These are phyloP conservation scores for Cecropterus lyciades DNA, from an alignment of 1,140 invertebrate species.

Conservation along the genomic window DNA sequence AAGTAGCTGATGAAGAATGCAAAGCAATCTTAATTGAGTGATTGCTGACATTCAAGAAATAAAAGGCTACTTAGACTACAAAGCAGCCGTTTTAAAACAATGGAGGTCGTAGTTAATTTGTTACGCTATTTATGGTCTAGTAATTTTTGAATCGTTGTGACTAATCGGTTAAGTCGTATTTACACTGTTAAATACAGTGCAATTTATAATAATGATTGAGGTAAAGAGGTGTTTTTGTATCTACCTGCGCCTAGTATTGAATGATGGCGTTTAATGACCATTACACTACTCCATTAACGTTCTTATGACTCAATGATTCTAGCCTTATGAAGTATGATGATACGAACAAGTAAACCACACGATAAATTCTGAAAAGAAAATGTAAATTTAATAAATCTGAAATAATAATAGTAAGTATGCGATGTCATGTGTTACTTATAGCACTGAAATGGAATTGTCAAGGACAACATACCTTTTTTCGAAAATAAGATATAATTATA, in stretches of 20 bases:
- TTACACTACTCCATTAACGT: background rate
- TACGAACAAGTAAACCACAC: no score
- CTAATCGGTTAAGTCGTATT: slow-evolving; percentile 1
- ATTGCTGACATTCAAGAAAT: slow-evolving; percentile 44
- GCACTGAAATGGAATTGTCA: no score
- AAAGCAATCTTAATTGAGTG: slow-evolving; percentile 38
- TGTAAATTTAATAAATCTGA: no score
- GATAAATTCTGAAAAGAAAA: no score
- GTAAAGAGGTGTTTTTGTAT: background rate
- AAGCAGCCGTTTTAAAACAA: slow-evolving; percentile 13
- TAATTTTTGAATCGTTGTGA: slow-evolving; percentile 2
- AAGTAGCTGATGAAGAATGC: slow-evolving; percentile 20
- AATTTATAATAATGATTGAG: background rate
- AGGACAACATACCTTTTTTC: no score
- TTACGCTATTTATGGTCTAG: background rate
- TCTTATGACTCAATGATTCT: background rate
- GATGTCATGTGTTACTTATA: no score
- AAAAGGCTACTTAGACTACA: slow-evolving; percentile 35
- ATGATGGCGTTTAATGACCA: background rate
- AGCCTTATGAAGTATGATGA: background rate
- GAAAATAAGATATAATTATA: no score
- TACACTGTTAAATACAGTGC: background rate
- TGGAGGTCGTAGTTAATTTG: background rate
- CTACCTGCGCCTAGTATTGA: no score
- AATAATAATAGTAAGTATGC: no score